A percentile compares a stretch with the other conserved stretches of the same genome.
Conservation (phyloP, 2,888 invertebrate species). For the Gnatocerus cornutus region DNA sequence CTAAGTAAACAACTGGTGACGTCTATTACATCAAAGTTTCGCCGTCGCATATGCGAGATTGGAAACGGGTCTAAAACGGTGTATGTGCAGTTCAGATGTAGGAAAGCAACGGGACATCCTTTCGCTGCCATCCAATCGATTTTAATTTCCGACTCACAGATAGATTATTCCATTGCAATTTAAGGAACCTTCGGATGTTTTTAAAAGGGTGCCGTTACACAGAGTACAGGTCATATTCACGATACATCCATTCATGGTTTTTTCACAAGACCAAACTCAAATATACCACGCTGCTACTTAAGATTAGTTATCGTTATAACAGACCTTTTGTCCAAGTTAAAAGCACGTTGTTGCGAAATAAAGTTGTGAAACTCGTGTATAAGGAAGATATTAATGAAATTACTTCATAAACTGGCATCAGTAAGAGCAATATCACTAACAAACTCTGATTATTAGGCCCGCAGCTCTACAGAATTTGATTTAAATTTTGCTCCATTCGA, state of each 20-base stretch:
- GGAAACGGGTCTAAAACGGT: constrained; percentile 49
- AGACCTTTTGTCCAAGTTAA: constrained; percentile 43
- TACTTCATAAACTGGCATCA: constrained; percentile 50
- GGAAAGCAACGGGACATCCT: constrained; percentile 54
- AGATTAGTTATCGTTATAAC: constrained; percentile 31
- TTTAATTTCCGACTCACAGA: constrained; percentile 62
- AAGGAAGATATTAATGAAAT: constrained; percentile 52
- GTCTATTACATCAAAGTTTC: constrained; percentile 62
- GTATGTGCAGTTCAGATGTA: constrained; percentile 50
- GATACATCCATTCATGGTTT: constrained; percentile 5
- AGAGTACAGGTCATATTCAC: not conserved
- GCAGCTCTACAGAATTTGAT: constrained; percentile 49
- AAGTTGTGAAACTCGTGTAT: constrained; percentile 48
- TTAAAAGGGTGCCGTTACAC: constrained; percentile 17
- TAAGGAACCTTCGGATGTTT: constrained; percentile 54
- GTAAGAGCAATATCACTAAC: constrained; percentile 51
- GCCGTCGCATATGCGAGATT: constrained; percentile 61
- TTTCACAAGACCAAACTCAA: constrained; percentile 19
- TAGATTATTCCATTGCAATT: constrained; percentile 57
- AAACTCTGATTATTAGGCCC: constrained; percentile 50
- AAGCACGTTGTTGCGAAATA: constrained; percentile 40
- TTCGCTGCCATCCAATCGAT: constrained; percentile 59
- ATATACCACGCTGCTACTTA: constrained; percentile 8
- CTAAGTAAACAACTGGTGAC: constrained; percentile 60
- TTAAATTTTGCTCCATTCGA: constrained; percentile 48